Conservation (phyloP, 2,888 invertebrate genomes). For the Polia nebulosa region DNA sequence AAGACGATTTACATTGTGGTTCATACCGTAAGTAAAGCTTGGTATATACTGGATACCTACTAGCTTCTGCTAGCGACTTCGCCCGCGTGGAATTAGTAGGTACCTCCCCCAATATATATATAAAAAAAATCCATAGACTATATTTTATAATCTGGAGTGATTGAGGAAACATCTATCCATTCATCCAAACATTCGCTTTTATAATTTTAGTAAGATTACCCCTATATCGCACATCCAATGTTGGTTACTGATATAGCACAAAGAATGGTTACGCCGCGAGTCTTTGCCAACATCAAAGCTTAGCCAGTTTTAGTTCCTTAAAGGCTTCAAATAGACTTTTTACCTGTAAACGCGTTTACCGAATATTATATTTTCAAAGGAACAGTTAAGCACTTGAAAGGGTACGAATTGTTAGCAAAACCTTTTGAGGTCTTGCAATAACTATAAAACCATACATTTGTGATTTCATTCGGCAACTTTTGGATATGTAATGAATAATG, state of each 20-base stretch:
- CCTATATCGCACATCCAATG: too few species aligned
- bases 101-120: too few species aligned
- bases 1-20: not conserved
- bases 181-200: too few species aligned
- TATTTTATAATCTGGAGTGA: too few species aligned
- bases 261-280: not conserved
- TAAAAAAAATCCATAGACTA: too few species aligned
- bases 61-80: too few species aligned
- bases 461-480: conserved; percentile 26
- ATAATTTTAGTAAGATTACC: too few species aligned
- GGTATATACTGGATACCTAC: too few species aligned
- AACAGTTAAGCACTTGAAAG: not conserved
- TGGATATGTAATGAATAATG: conserved; percentile 41
- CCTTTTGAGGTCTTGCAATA: not conserved
- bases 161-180: too few species aligned
- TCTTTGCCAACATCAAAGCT: not conserved
- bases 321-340: not conserved
- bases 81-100: too few species aligned
- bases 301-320: not conserved
- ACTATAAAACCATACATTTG: conserved; percentile 11
- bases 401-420: not conserved
- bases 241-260: not conserved
- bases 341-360: not conserved
- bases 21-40: too few species aligned
- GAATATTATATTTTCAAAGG: not conserved